Evolutionary conservation across 2,113 vertebrate species (phyloP), one percentile per base, ranked within the genome.

Genomic region (Harpagus bidentatus): DNA sequence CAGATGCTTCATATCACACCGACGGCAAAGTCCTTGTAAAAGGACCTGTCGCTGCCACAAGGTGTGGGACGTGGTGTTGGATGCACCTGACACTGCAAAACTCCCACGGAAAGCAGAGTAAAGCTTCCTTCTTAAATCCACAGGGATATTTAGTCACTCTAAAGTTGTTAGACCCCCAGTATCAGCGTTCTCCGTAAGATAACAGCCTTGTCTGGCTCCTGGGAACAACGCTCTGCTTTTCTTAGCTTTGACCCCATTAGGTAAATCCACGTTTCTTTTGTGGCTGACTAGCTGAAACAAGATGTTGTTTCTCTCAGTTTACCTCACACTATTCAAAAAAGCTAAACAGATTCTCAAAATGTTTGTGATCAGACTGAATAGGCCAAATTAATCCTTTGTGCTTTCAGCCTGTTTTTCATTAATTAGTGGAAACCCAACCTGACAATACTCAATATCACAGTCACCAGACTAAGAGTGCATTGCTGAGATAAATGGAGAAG

Each of bases 361-460:
- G 94, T 95, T 95, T 93, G 81, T 76, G 81, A 96, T 94, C 86
- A 91, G 70, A 85, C 80, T 95, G 94, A 95, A 96, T 82, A 95
- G 95, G 38, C 91, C 74, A 95, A 96, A 97, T 94, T 70, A 96
- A 95, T 96, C 86, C 91, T 95, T 96, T 95, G 95, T 96, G 89
- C 84, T 95, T 95, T 62, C 86, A 93, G 95, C 62, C 58, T 93
- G 93, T 87, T 97, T 97, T 93, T 95, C 93, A 88, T 95, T 95
- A 96, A 89, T 95, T 91, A 96, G 89, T 91, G 63, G 94, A 95
- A 95, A 95, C 86, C 43, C 70, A 96, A 93, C 84, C 93, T 87
- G 78, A 95, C 95, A 95, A 91, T 87, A 82, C 77, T 94, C 94
- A 95, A 88, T 95, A 97, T 95, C 95, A 89, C 83, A 90, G 70